Conservation (phyloP, 2,888 invertebrate genomes). For the Periphyllus acericola region DNA sequence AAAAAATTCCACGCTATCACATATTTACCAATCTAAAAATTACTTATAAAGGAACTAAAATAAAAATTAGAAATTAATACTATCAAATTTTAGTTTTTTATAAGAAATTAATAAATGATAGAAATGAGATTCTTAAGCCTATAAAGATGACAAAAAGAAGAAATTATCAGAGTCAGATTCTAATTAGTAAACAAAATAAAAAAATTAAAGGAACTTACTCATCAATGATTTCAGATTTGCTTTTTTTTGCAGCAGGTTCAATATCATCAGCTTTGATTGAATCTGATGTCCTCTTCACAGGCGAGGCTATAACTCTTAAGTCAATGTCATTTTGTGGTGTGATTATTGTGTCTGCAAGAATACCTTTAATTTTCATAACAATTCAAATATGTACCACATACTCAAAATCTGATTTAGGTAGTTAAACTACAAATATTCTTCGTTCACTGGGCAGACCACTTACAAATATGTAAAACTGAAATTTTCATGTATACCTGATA, state of each 20-base stretch:
- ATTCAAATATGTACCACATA: conserved; percentile 30
- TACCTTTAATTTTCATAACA: conserved; percentile 58
- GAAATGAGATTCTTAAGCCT: no score
- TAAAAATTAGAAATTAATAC: no score
- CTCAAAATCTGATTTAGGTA: conserved; percentile 8
- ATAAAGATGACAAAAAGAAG: no score
- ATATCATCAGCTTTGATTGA: conserved; percentile 69
- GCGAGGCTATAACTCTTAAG: conserved; percentile 71
- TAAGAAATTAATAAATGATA: no score
- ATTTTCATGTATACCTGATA: background rate
- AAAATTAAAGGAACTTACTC: conserved; percentile 62
- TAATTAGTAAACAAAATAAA: no score
- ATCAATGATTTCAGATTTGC: conserved; percentile 72
- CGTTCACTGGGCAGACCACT: background rate
- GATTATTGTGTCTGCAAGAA: conserved; percentile 54
- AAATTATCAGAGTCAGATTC: no score
- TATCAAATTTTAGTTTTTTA: no score
- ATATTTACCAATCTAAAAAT: no score
- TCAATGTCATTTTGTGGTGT: conserved; percentile 70
- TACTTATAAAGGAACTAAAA: no score
- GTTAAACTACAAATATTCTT: background rate
- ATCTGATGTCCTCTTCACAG: conserved; percentile 74
- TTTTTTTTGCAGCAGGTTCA: conserved; percentile 71
- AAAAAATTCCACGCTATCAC: no score
- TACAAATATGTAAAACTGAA: background rate